Base-by-base conservation (phyloP, 1,140 invertebrate species). In the Drosophila sproati region DNA sequence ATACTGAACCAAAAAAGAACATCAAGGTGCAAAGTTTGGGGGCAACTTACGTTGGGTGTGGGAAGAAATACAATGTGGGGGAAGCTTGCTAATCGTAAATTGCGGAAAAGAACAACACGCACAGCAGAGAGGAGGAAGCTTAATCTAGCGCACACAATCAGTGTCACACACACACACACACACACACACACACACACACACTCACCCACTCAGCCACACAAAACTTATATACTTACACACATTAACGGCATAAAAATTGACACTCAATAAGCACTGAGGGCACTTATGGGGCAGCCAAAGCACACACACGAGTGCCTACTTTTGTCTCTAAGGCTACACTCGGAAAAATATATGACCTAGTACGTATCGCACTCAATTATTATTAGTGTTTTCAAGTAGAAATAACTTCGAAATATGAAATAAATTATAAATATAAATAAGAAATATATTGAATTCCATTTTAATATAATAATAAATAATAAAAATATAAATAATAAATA, bases 231-330 rank as follows among this genome's bases (percentile, higher is more conserved):
- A 55, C 47, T 59, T 39, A 62, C 45, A 77, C 70, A 74, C 76
- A 81, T 89, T 83, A 85, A 73, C 73, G 77, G 74, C 78, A 89
- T 89, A 78, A 89, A 89, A 88, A 88, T 88, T 89, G 85, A 85
- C 77, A 89, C 85, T 88, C 85, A 88, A 88, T 88, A 81, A 78
- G 85, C 85, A 74, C n/a, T 61, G 77, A 89, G 83, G 85, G 85
- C 71, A 89, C 85, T 88, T 83, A 85, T 72, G 85, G 68, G 70
- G 43, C 57, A 29, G 61, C 55, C 54, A 54, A 41, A 56, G 54
- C 56, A 39, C 52, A 56, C 60, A 43, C 37, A 73, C 39, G 62
- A 20, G 20, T 20, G 20, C 20, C 20, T 20, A n/a, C 39, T 43
- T 43, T 43, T 43, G 39, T 43, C 39, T n/a, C 39, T 4, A 10